These are phyloP conservation scores for Acropternis orthonyx DNA, from an alignment of 2,797 vertebrate species.

Conservation along the genomic window DNA sequence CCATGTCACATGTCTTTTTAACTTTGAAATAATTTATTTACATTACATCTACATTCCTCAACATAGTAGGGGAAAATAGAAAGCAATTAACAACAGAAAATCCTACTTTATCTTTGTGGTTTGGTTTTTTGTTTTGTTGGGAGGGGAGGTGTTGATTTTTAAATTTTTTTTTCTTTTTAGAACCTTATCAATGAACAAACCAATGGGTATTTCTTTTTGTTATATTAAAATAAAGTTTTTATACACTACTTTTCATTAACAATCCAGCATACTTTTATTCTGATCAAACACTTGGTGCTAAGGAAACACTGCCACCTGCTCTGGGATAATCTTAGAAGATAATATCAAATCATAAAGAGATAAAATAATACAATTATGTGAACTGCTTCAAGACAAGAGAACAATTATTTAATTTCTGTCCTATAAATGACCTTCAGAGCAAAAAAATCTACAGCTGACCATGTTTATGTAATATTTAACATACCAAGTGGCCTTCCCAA, in stretches of 20 bases:
- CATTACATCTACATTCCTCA: background rate
- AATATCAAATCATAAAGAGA: background rate
- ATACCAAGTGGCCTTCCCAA: background rate
- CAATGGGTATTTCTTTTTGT: background rate
- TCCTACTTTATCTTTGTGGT: background rate
- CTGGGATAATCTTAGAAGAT: background rate
- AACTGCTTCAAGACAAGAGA: background rate
- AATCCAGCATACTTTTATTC: background rate
- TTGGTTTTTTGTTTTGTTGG: background rate
- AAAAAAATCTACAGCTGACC: background rate
- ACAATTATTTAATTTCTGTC: background rate
- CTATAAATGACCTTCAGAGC: background rate
- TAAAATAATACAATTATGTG: background rate
- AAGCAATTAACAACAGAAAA: background rate
- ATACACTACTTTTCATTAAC: background rate
- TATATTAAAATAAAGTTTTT: background rate
- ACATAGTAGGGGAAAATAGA: background rate
- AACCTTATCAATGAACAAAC: background rate
- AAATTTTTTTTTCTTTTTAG: background rate
- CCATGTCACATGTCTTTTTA: background rate
- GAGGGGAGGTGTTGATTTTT: too few species aligned
- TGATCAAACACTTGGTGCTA: background rate
- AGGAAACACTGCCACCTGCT: background rate
- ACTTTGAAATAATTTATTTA: background rate
- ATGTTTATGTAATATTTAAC: conserved; percentile 6